Base-by-base conservation (phyloP, 1,140 invertebrate species). In the Anastrepha ludens region DNA sequence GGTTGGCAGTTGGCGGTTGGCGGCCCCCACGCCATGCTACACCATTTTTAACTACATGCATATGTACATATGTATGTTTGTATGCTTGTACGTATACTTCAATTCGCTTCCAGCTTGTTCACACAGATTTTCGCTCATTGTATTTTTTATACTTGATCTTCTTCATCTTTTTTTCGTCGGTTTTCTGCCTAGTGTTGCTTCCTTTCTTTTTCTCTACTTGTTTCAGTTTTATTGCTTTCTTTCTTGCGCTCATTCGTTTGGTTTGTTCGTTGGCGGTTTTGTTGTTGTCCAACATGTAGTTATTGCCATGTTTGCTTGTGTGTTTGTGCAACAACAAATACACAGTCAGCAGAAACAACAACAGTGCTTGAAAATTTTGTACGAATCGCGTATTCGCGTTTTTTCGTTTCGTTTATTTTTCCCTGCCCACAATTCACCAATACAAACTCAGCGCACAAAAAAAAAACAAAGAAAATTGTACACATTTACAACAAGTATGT, bases 341-440 rank as follows among this genome's bases (percentile, higher is more conserved):
- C 60, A 86, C 50, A 8, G 9, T 11, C 5, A 17, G 41, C 55
- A 88, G 65, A 47, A 85, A 88, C 47, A 86, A 47, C 55, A 60
- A 88, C 44, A 85, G 50, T 29, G 64, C 70, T 90, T 86, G 89
- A 89, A 89, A 89, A 88, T 92, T 92, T 90, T 92, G 91, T 92
- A 92, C 91, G 91, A 92, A 92, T 92, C 91, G 91, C 91, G 91
- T 92, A 91, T 91, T 91, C 91, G 91, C 91, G 91, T 92, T 91
- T 90, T 91, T 90, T 90, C 90, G 90, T 91, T 89, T 92, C 91
- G 91, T 92, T 92, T 91, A 90, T 91, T 88, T 92, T 92, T 91
- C 91, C 91, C 91, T 92, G 91, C 91, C 91, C 91, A 92, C 91
- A 92, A 92, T 91, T 89, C 90, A 91, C 91, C 85, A 89, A 91